Base-by-base conservation (phyloP, 2,113 vertebrate species). In the Indri indri region DNA sequence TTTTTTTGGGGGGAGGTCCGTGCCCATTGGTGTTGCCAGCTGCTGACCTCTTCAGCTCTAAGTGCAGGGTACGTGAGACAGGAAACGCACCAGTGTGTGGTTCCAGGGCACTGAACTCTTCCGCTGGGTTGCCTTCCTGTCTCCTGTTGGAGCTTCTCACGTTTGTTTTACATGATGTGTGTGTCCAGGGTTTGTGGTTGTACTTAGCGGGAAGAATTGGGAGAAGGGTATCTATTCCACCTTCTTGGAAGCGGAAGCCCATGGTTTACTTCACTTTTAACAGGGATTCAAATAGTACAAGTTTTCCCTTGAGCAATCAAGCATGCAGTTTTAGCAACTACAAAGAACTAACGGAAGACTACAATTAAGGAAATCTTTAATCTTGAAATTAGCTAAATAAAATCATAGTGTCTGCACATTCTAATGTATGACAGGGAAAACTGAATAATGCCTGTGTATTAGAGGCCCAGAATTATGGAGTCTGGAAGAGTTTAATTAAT, bases 231-330 rank as follows among this genome's bases (percentile, higher is more conserved):
- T 91, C 52, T 87, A 54, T 32, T 92, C 71, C 66, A 9, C 90
- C 68, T 82, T 95, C 86, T 90, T 95, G 92, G 80, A 95, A 97
- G 88, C n/a, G 20, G 32, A 88, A 93, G 14, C 85, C 94, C 63
- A 59, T 40, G 74, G 52, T 94, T 98, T 96, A 97, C 96, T 96
- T 98, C 94, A 90, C 97, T 97, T 96, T 98, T 91, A 97, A 84
- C 50, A 92, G 17, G 6, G 42, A 87, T 88, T 74, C 52, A 73
- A 96, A 91, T 27, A 96, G 54, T 54, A 93, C 84, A 47, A 81
- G 82, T 61, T 90, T 97, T 92, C 92, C 94, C 52, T 84, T 84
- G 70, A 96, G 79, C 68, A 95, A 85, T 61, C 92, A 90, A 96
- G 76, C 50, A 82, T 0, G 23, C 40, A 68, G 84, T 96, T 98